These are phyloP conservation scores for Thamnophis elegans DNA, from an alignment of 2,797 vertebrate genomes.

Conservation along the genomic window DNA sequence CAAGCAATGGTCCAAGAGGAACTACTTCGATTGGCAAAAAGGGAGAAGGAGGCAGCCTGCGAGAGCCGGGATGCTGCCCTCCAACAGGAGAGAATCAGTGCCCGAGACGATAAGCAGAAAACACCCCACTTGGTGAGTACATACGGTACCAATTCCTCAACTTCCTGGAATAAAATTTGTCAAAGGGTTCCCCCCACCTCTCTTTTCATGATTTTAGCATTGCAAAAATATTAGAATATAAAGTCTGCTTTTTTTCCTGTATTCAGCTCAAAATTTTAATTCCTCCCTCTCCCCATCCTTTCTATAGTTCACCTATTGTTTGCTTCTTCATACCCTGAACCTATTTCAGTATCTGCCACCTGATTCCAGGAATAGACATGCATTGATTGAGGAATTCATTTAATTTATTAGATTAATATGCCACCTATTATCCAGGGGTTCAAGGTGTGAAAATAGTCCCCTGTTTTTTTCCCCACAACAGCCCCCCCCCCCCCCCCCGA, in stretches of 20 bases:
- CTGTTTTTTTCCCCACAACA: neutral
- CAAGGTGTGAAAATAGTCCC: neutral
- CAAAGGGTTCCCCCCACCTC: neutral
- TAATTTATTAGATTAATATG: neutral
- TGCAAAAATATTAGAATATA: neutral
- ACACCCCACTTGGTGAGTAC: slow-evolving; percentile 78
- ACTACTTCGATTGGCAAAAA: slow-evolving; percentile 71
- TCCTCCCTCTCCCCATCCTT: neutral
- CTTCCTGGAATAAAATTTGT: neutral
- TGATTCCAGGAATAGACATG: neutral
- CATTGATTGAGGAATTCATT: neutral
- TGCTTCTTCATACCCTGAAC: neutral
- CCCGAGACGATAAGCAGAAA: slow-evolving; percentile 72
- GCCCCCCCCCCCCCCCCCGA: no score
- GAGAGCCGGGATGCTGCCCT: slow-evolving; percentile 67
- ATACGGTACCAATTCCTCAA: neutral
- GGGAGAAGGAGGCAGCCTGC: slow-evolving; percentile 75
- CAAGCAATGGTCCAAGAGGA: slow-evolving; percentile 81
- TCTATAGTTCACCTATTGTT: neutral
- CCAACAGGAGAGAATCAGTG: slow-evolving; percentile 55
- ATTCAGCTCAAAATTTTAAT: neutral
- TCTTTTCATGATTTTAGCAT: neutral
- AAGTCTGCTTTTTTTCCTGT: neutral
- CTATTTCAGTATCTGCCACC: neutral
- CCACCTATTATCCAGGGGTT: neutral